Conservation (phyloP, 2,113 vertebrate species). For the Geococcyx californianus region DNA sequence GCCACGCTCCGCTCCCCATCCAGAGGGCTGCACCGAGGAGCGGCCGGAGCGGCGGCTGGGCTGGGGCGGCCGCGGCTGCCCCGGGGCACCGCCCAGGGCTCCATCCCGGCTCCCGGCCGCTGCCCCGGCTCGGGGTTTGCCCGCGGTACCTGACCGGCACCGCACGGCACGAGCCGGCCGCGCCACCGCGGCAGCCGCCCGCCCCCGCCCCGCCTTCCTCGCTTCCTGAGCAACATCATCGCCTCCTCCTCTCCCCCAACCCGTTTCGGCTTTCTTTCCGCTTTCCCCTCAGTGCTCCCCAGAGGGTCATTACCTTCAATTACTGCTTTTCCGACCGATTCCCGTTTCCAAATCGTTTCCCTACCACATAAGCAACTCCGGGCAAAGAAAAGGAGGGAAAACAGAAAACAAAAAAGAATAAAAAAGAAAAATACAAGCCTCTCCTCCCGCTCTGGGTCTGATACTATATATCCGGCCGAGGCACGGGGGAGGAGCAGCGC, state of each 20-base stretch:
- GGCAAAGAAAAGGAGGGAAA: background rate
- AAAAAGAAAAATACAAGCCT: background rate
- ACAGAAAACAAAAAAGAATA: no score
- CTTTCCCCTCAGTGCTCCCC: background rate
- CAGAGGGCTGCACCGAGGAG: background rate
- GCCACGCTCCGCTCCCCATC: background rate
- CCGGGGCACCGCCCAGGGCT: background rate
- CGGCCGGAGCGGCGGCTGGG: no score
- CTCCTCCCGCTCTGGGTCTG: background rate
- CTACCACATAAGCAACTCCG: background rate
- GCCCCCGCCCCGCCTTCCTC: background rate
- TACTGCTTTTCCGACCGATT: background rate
- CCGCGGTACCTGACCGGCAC: background rate
- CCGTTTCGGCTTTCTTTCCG: no score
- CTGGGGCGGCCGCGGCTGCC: background rate
- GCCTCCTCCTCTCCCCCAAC: background rate
- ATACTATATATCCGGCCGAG: background rate
- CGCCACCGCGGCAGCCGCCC: background rate
- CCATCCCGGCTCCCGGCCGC: background rate
- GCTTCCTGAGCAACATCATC: background rate
- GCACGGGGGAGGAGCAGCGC: background rate
- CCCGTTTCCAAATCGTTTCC: background rate
- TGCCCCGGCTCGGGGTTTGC: no score
- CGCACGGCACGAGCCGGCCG: background rate
- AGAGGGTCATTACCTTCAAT: background rate